Percentiles rank a stretch among this genome's conserved stretches.
Conservation (phyloP, 2,888 invertebrate species). For the Mesochorus sp. region DNA sequence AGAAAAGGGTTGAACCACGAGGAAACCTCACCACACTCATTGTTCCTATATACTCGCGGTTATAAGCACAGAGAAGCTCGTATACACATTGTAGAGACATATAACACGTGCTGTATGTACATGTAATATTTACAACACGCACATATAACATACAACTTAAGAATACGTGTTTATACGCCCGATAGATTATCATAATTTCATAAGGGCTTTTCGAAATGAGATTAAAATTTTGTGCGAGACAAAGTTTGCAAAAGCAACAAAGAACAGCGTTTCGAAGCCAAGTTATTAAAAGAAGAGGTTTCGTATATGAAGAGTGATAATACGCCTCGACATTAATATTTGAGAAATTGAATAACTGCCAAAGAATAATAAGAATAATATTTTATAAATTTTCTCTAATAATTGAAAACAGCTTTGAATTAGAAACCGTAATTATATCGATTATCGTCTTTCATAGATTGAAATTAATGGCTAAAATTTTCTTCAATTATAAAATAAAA, state of each 20-base stretch:
- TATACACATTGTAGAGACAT: background rate
- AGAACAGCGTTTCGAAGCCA: too few species aligned
- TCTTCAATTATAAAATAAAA: constrained; percentile 37
- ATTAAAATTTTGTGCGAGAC: constrained; percentile 5
- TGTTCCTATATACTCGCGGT: constrained; percentile 47
- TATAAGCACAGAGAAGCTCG: constrained; percentile 37
- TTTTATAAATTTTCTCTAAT: too few species aligned
- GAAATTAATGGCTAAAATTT: background rate
- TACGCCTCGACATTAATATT: background rate
- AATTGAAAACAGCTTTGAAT: too few species aligned
- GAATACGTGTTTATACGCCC: background rate
- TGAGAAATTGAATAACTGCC: too few species aligned
- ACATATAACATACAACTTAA: background rate
- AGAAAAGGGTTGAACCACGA: constrained; percentile 54
- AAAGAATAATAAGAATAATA: too few species aligned
- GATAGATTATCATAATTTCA: constrained; percentile 41
- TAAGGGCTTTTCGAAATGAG: constrained; percentile 23
- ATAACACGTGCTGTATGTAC: background rate
- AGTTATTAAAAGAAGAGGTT: too few species aligned
- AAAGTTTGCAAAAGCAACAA: background rate
- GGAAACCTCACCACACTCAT: constrained; percentile 54
- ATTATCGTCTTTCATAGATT: background rate
- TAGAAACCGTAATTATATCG: background rate
- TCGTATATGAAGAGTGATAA: background rate
- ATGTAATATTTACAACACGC: background rate